A percentile compares a stretch with the other conserved stretches of the same genome.
Conservation (phyloP, 2,797 vertebrate genomes). For the Ptychobarbus kaznakovi region DNA sequence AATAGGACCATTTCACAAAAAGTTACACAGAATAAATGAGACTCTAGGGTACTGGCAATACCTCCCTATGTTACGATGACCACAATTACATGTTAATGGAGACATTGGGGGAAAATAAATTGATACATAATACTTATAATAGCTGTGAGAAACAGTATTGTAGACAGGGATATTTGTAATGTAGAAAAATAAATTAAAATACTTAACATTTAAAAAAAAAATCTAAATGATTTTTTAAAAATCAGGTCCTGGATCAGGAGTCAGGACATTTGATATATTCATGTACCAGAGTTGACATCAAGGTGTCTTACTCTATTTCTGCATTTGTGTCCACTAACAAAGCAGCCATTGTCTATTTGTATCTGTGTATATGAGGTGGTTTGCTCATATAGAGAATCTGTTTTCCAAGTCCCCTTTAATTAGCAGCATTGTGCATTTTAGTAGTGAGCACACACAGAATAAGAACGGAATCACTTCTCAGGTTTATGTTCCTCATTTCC, state of each 20-base stretch:
- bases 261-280: no score
- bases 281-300: background rate
- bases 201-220: no score
- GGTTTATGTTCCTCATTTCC: background rate
- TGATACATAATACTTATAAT: background rate
- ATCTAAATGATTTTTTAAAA: background rate
- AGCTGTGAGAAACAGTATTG: background rate
- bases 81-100: background rate
- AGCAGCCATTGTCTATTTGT: background rate
- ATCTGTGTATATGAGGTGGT: background rate
- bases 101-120: background rate
- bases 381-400: background rate
- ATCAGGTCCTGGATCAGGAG: constrained; percentile 1
- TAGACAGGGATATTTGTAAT: no score
- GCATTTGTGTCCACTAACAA: background rate
- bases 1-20: constrained; percentile 7
- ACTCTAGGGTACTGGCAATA: background rate
- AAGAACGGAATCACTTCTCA: background rate
- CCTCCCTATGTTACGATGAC: background rate
- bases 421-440: constrained; percentile 1
- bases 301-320: background rate
- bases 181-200: no score
- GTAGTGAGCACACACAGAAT: constrained; percentile 4
- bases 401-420: background rate
- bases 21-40: background rate